phyloP scores from a whole-genome alignment of 1,140 invertebrate genomes.

The Maniola jurtina region DNA sequence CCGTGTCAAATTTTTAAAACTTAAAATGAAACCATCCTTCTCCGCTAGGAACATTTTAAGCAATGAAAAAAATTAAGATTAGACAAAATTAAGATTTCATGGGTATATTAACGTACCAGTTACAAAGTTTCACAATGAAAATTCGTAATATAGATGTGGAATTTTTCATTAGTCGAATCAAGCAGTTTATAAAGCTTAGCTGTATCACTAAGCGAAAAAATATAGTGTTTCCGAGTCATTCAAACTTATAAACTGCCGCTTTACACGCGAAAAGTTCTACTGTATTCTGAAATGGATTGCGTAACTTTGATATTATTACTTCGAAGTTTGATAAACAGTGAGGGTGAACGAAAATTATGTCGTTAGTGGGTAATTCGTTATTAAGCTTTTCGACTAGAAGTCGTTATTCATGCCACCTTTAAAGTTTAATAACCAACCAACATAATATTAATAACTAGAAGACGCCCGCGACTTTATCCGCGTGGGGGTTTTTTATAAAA shows the following conservation, averaged over 20 bases:
- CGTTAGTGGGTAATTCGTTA: not conserved
- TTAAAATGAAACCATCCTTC: too few relatives aligned
- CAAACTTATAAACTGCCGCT: slow-evolving; percentile 26
- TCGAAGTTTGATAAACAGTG: slow-evolving; percentile 13
- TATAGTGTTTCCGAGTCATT: slow-evolving; percentile 25
- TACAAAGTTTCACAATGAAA: slow-evolving; percentile 14
- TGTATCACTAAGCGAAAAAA: slow-evolving; percentile 20
- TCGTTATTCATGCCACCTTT: too few relatives aligned
- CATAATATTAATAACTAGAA: too few relatives aligned
- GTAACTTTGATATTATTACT: slow-evolving; percentile 22
- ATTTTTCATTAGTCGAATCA: slow-evolving; percentile 16
- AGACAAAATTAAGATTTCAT: too few relatives aligned
- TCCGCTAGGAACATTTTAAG: too few relatives aligned
- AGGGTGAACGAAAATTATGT: not conserved
- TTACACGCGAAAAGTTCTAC: slow-evolving; percentile 24
- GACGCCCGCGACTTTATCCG: too few relatives aligned
- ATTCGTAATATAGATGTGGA: not conserved
- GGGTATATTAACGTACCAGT: slow-evolving; percentile 1
- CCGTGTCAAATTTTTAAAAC: too few relatives aligned
- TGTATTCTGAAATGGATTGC: slow-evolving; percentile 5
- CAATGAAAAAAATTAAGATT: too few relatives aligned
- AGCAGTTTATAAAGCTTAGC: slow-evolving; percentile 12
- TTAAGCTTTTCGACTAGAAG: not conserved
- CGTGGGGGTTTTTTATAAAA: too few relatives aligned
- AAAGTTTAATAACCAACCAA: too few relatives aligned